Evolutionary conservation across 2,113 vertebrate species (phyloP), one percentile per base, ranked within the genome.

Genomic region (Notothenia coriiceps): DNA sequence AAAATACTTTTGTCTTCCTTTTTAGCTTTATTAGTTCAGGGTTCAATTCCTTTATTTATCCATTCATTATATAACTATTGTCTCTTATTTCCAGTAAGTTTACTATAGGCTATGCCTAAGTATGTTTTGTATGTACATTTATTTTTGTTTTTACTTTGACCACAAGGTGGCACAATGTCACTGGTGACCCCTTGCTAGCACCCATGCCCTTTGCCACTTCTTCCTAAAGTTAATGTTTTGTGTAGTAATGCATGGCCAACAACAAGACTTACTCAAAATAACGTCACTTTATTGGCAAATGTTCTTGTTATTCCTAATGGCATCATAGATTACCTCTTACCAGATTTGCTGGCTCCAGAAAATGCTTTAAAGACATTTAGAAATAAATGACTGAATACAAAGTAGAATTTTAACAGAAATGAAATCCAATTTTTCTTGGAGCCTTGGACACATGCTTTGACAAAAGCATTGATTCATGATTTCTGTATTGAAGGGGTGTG

Each of bases 221-320:
- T 25, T 52, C 10, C 3, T 5, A 13, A 20, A 43, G 35, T 73
- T 46, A 61, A 70, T 44, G 7, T 47, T 55, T 62, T 63, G 52
- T 61, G 56, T 51, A 55, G 43, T 85, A 90, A 89, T 52, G 18
- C 64, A 67, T 62, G 14, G 55, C n/a, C 22, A 86, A 92, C 69
- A 88, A 88, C 77, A 88, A 56, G 3, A 20, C 50, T 85, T 88
- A 88, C 62, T 86, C 78, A 86, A 89, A 90, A 93, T 91, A 89
- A 82, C 64, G 44, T 54, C 29, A 87, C 61, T 93, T 88, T 89
- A 87, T 89, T 90, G 80, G 82, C 76, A 88, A 86, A 66, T 80
- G 74, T 87, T 86, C 12, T 73, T 65, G 33, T 83, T 47, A 66
- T 70, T 86, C 74, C 77, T 79, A 82, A 54, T 78, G 84, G 78